These are phyloP conservation scores for Gorsachius goisagi DNA, from an alignment of 2,113 vertebrate genomes.

Conservation along the genomic window DNA sequence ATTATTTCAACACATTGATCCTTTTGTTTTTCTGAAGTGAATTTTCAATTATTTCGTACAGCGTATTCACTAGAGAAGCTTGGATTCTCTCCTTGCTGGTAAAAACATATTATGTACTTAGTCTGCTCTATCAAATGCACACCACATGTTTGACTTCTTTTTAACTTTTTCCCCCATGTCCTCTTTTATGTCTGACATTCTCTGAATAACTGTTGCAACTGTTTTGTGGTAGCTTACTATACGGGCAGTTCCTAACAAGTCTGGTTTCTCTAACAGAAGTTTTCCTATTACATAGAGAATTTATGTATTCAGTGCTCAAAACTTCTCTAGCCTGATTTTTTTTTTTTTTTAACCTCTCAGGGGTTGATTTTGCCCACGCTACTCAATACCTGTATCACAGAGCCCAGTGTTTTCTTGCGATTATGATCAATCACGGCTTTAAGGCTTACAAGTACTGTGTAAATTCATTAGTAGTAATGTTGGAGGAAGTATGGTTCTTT, in stretches of 20 bases:
- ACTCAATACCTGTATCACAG: background rate
- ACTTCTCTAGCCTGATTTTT: background rate
- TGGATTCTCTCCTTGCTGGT: background rate
- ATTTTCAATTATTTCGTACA: background rate
- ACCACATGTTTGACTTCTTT: background rate
- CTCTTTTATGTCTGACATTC: background rate
- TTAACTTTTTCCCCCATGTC: background rate
- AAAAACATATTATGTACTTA: background rate
- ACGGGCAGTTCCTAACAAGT: background rate
- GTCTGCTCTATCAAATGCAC: background rate
- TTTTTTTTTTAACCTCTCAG: background rate
- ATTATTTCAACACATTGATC: background rate
- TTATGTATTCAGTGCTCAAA: background rate
- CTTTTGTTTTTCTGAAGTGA: background rate
- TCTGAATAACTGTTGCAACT: background rate
- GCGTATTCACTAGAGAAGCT: background rate
- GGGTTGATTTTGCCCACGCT: background rate
- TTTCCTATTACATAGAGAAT: background rate
- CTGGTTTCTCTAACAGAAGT: background rate
- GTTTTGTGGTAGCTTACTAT: background rate
- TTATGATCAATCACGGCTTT: background rate
- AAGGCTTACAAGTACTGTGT: background rate
- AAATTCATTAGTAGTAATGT: background rate
- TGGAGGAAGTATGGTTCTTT: background rate
- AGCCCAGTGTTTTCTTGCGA: fast-evolving